Evolutionary conservation across 2,888 invertebrate species (phyloP), one percentile per base, ranked within the genome.

Genomic region (Pomacea canaliculata): DNA sequence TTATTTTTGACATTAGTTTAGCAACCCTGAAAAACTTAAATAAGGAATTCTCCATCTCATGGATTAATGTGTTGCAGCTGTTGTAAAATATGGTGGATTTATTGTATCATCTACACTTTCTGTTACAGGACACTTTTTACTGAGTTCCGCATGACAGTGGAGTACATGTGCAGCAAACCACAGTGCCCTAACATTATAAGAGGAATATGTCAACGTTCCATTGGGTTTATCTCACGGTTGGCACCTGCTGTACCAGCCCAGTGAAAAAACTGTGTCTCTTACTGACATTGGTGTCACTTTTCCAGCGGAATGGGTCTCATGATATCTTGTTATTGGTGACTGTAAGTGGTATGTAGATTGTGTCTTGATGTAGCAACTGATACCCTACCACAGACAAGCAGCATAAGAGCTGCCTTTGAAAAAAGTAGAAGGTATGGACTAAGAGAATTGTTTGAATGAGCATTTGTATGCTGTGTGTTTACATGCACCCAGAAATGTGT

Each of bases 91-190:
- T 56, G 16, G 51, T 56, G 18, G 16, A n/a, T 59, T 16, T 18
- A 63, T 63, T 63, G 27, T 8, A 16, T 19, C 37, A 37, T 37
- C 37, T 37, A 37, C 37, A 37, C 8, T 46, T 68, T 68, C 37
- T 48, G 49, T 10, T 83, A 19, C 85, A 92, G 92, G 80, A 88
- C 90, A 70, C 95, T 97, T 91, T 98, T 98, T 93, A 93, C 94
- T 83, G 98, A 98, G 91, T 92, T 99, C 87, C 93, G 96, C 82
- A 92, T 94, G 82, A 92, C 93, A 0, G 92, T 95, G 13, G 95
- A 96, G 91, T 92, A 93, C 65, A 90, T 94, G 19, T 95, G 96
- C 1, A 91, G 90, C 78, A 93, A 94, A 80, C 94, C 95, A 37
- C 92, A 92, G 66, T 93, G 95, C 86, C 98, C 98, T 1, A 91